Conservation (phyloP, 2,888 invertebrate species). For the Dynastes grantii region DNA sequence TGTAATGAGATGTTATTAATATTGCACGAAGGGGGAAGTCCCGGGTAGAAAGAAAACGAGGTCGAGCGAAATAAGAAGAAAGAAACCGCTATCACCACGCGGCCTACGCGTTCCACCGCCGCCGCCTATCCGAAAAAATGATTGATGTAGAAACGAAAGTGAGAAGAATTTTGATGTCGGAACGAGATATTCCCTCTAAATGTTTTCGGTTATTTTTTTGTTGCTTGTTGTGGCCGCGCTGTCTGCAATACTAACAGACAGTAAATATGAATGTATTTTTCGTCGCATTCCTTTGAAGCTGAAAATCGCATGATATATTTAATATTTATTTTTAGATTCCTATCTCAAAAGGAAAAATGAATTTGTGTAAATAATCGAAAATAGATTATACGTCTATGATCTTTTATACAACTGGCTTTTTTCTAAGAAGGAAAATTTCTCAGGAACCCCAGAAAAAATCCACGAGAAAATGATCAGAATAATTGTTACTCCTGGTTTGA, state of each 20-base stretch:
- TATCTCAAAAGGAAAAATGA: no score
- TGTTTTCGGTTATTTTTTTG: conserved; percentile 35
- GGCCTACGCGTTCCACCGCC: background rate
- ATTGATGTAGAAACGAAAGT: conserved; percentile 46
- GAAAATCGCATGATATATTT: conserved; percentile 22
- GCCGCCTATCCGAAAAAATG: conserved; percentile 26
- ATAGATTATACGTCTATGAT: no score
- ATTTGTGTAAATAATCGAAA: no score
- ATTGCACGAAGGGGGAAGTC: conserved; percentile 34
- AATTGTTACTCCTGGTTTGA: no score
- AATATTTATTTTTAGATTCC: conserved; percentile 9
- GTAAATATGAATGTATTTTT: conserved; percentile 29
- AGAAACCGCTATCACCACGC: conserved; percentile 3
- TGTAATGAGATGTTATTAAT: conserved; percentile 48
- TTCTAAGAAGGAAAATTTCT: no score
- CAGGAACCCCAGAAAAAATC: no score
- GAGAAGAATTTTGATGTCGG: conserved; percentile 45
- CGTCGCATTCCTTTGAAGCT: background rate
- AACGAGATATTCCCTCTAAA: conserved; percentile 42
- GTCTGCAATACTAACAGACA: conserved; percentile 14
- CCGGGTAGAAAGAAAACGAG: background rate
- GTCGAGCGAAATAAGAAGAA: conserved; percentile 6
- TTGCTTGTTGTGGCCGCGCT: conserved; percentile 24
- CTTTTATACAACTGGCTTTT: no score
- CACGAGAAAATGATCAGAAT: no score